Evolutionary conservation across 2,888 invertebrate genomes (phyloP).

Genomic region (Notodonta dromedarius): DNA sequence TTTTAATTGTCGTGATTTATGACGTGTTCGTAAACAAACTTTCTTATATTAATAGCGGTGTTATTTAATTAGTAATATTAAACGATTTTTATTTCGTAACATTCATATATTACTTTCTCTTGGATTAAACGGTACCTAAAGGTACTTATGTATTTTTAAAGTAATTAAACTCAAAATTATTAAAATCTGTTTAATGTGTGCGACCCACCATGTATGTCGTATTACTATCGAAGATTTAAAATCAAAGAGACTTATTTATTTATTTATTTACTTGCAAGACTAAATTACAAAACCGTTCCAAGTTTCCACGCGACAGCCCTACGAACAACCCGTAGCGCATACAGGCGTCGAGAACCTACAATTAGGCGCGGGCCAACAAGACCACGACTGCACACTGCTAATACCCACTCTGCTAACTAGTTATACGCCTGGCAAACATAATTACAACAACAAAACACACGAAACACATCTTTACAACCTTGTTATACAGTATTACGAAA

Average conservation of each 20-base stretch:
- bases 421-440: constrained; percentile 52
- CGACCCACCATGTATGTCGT: too few relatives aligned
- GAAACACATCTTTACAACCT: constrained; percentile 33
- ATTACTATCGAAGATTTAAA: too few relatives aligned
- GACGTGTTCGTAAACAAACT: constrained; percentile 5
- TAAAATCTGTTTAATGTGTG: too few relatives aligned
- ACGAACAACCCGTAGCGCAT: constrained; percentile 56
- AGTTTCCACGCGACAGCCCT: constrained; percentile 57
- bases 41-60: background rate
- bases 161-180: too few relatives aligned
- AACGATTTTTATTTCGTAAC: background rate
- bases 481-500: constrained; percentile 27
- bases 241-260: too few relatives aligned
- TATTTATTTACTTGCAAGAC: background rate
- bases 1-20: constrained; percentile 7
- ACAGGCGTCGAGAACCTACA: constrained; percentile 82
- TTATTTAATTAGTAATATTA: background rate
- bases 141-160: too few relatives aligned
- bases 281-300: background rate
- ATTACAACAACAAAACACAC: constrained; percentile 17
- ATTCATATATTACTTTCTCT: background rate
- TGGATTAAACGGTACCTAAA: too few relatives aligned
- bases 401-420: constrained; percentile 77
- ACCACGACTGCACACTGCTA: constrained; percentile 62
- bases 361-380: constrained; percentile 75